Evolutionary conservation across 2,113 vertebrate species (phyloP), one percentile per base, ranked within the genome.

Genomic region (Saccopteryx leptura): DNA sequence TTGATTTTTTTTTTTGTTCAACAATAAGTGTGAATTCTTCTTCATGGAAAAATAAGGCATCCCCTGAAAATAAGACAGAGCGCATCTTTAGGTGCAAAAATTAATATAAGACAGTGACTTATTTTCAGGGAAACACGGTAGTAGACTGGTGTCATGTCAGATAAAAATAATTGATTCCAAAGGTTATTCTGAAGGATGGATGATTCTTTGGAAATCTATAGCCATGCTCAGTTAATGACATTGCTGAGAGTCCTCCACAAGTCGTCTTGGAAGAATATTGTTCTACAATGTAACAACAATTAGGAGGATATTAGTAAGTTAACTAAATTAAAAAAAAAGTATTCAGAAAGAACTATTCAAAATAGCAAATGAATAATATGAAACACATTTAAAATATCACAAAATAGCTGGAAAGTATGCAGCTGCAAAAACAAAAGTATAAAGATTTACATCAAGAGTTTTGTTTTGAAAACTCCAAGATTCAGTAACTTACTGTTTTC

Each of bases 401-500:
- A 54, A 63, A 89, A 93, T 24, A 69, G 54, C 82, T 94, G 78
- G 61, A 85, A 66, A 82, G 50, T 85, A 87, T 86, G 52, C 56
- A 92, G 72, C 91, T 96, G 90, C 28, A 86, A 94, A 60, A 96
- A 94, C 90, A 95, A 78, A 75, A 48, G 52, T 74, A 7, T 90
- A 94, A 90, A 94, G 58, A 31, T 88, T 95, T 88, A 90, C 69
- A 88, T 88, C 39, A 90, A 87, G 18, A 58, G n/a, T 82, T 91
- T 91, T 94, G 56, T 85, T 96, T 74, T 94, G 61, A 91, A 91
- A 96, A 90, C 28, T 33, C 33, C 21, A 50, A 75, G 63, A 92
- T 85, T 92, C 78, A 96, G 54, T 92, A 88, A 90, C 66, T 86
- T 92, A 69, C 65, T 96, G 75, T 95, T 94, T 96, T 89, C 81